Conservation (phyloP, 2,888 invertebrate species). For the Eledona agricola region DNA sequence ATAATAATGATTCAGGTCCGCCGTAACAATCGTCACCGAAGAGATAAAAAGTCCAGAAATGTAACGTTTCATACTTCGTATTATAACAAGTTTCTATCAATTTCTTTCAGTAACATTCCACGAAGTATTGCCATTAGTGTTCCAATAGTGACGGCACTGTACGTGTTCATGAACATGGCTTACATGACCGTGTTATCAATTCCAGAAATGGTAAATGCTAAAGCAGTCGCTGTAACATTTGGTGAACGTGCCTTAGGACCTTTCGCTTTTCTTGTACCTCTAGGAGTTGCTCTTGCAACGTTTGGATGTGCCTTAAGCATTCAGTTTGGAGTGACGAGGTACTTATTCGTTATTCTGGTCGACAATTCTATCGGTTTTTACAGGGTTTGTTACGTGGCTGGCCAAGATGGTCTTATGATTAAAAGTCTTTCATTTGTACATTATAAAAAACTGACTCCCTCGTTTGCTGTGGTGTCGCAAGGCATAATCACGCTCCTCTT, state of each 20-base stretch:
- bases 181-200: conserved; percentile 83
- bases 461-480: conserved; percentile 84
- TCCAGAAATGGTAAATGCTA: conserved; percentile 75
- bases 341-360: conserved; percentile 14
- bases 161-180: conserved; percentile 86
- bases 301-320: conserved; percentile 83
- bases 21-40: conserved; percentile 78
- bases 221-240: conserved; percentile 83
- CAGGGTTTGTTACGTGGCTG: conserved; percentile 85
- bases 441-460: conserved; percentile 76
- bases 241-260: conserved; percentile 73
- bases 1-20: conserved; percentile 64
- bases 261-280: conserved; percentile 73
- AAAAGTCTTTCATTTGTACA: conserved; percentile 83
- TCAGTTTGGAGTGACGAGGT: conserved; percentile 79
- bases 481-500: conserved; percentile 77
- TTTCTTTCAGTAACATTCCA: conserved; percentile 75
- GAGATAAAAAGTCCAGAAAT: conserved; percentile 77
- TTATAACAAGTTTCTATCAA: conserved; percentile 8
- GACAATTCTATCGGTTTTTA: conserved; percentile 36
- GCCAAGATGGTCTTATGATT: conserved; percentile 82
- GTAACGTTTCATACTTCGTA: conserved; percentile 61
- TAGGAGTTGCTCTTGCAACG: conserved; percentile 80
- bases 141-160: conserved; percentile 80
- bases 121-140: conserved; percentile 83